Percentiles rank a stretch among this genome's conserved stretches.
Conservation (phyloP, 2,888 invertebrate species). For the Polymixis flavicincta region DNA sequence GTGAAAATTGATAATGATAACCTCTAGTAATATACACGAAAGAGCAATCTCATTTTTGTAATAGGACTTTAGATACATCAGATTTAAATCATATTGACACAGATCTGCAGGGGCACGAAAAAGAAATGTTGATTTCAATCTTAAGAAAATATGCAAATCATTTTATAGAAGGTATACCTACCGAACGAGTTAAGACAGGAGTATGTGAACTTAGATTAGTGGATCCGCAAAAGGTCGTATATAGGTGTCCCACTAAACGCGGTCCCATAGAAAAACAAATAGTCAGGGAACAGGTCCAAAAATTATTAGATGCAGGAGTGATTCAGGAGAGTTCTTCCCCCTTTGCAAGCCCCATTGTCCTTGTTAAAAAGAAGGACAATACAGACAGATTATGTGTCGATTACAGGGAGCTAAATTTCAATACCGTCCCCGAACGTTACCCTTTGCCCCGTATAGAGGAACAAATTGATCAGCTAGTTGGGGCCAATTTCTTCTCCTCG, state of each 20-base stretch:
- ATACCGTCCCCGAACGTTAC: too few relatives aligned
- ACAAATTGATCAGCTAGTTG: neutral
- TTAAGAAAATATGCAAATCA: neutral
- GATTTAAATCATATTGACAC: conserved; percentile 3
- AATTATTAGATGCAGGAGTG: neutral
- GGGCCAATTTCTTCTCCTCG: neutral
- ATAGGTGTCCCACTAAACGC: too few relatives aligned
- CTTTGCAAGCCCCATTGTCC: neutral
- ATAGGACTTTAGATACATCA: neutral
- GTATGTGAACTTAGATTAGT: too few relatives aligned
- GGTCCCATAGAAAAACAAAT: too few relatives aligned
- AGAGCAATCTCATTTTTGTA: neutral
- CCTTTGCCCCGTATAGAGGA: conserved; percentile 4
- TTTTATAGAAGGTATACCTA: too few relatives aligned
- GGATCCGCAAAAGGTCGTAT: too few relatives aligned
- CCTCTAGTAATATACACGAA: neutral
- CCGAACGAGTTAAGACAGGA: too few relatives aligned
- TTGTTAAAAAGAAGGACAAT: conserved; percentile 4
- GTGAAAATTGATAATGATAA: conserved; percentile 21
- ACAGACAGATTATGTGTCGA: neutral
- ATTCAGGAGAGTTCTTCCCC: neutral
- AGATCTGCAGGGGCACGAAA: neutral
- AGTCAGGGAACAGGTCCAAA: too few relatives aligned
- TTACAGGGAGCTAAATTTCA: too few relatives aligned
- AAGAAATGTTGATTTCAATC: conserved; percentile 1